phyloP scores from a whole-genome alignment of 2,797 vertebrate species.

The Falco cherrug region DNA sequence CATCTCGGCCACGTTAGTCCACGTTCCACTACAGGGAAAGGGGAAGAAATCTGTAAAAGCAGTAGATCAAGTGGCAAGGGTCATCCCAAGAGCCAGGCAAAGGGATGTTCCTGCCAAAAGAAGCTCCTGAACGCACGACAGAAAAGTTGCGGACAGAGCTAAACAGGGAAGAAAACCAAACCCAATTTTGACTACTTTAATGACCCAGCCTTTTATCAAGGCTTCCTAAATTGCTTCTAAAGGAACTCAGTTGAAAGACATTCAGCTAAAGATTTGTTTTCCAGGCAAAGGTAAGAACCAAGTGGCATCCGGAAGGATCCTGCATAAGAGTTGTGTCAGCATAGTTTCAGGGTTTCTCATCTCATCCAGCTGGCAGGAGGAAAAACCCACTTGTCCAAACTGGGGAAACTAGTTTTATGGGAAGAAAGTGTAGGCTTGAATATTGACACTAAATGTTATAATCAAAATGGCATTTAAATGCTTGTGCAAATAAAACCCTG shows the following conservation, averaged over 20 bases:
- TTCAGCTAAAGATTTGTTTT: not conserved
- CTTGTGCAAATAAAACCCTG: slow-evolving; percentile 76
- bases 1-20: not conserved
- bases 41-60: not conserved
- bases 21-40: rapidly evolving
- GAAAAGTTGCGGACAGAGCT: not conserved
- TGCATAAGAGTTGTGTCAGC: slow-evolving; percentile 36
- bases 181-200: not conserved
- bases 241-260: not conserved
- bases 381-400: slow-evolving; percentile 69
- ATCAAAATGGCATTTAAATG: slow-evolving; percentile 79
- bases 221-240: not conserved
- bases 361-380: slow-evolving; percentile 59
- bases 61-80: not conserved
- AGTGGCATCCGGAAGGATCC: slow-evolving; percentile 5
- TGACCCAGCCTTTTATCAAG: not conserved
- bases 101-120: not conserved
- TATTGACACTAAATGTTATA: slow-evolving; percentile 75
- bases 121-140: not conserved
- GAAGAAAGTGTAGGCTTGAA: slow-evolving; percentile 72
- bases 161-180: not conserved
- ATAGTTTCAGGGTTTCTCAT: slow-evolving; percentile 26
- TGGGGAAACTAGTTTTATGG: slow-evolving; percentile 67
- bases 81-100: not conserved
- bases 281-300: not conserved